Evolutionary conservation across 2,797 vertebrate genomes (phyloP).

Genomic region (Pseudochromis fuscus): DNA sequence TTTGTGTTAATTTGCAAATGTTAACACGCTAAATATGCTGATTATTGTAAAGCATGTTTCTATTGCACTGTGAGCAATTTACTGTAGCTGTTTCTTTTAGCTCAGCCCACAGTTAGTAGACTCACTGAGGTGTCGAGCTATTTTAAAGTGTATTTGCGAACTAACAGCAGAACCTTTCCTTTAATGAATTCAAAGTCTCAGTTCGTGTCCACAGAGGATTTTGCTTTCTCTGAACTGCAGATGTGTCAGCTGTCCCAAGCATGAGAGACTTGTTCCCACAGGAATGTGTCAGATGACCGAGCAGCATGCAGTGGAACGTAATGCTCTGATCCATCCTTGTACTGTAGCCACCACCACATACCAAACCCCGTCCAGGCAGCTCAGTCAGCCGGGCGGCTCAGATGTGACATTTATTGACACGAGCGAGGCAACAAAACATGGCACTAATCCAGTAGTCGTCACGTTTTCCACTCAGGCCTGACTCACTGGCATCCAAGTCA

Average conservation of each 20-base stretch:
- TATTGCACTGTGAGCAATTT: no score
- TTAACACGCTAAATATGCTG: no score
- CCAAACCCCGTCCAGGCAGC: slow-evolving; percentile 40
- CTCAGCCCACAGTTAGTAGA: no score
- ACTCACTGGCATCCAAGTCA: slow-evolving; percentile 37
- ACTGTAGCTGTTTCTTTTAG: no score
- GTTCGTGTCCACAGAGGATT: not conserved
- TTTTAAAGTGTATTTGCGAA: no score
- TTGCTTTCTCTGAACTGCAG: slow-evolving; percentile 11
- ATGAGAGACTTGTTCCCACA: slow-evolving; percentile 42
- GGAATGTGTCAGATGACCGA: slow-evolving; percentile 71
- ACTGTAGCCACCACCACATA: slow-evolving; percentile 48
- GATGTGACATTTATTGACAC: slow-evolving; percentile 55
- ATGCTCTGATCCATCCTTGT: slow-evolving; percentile 46
- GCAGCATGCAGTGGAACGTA: slow-evolving; percentile 54
- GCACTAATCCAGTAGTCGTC: slow-evolving; percentile 48
- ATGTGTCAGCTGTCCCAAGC: slow-evolving; percentile 27
- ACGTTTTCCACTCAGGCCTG: slow-evolving; percentile 72
- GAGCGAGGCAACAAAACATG: slow-evolving; percentile 37
- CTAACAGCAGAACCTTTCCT: no score
- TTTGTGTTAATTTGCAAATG: no score
- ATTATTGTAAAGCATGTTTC: no score
- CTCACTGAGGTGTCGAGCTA: no score
- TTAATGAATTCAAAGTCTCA: not conserved
- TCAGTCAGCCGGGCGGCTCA: slow-evolving; percentile 27